Percentiles rank a stretch among this genome's conserved stretches.
These are phyloP conservation scores for Teleogryllus oceanicus DNA, from an alignment of 2,888 invertebrate genomes.

Conservation along the genomic window DNA sequence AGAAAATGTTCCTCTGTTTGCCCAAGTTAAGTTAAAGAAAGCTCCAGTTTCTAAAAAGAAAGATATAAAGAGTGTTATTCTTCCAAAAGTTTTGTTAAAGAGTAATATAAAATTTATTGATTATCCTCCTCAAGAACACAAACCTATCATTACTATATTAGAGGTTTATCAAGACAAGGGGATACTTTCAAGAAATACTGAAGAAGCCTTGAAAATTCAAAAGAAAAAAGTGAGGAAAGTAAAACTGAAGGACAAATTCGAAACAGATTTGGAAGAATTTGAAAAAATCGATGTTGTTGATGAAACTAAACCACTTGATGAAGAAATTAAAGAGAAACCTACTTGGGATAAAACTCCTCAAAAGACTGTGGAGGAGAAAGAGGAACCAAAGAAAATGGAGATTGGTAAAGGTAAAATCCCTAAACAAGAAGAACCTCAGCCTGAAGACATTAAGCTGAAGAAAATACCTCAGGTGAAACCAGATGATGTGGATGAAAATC, in stretches of 20 bases:
- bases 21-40: conserved; percentile 66
- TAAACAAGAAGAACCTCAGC: conserved; percentile 35
- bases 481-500: conserved; percentile 42
- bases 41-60: conserved; percentile 52
- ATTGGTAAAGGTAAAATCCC: conserved; percentile 43
- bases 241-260: conserved; percentile 1
- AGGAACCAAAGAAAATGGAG: conserved; percentile 30
- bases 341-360: conserved; percentile 37
- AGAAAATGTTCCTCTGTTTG: conserved; percentile 55
- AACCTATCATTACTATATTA: conserved; percentile 44
- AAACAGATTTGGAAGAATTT: conserved; percentile 21
- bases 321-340: conserved; percentile 26
- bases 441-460: conserved; percentile 52
- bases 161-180: conserved; percentile 59
- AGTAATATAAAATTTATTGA: conserved; percentile 62
- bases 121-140: conserved; percentile 47
- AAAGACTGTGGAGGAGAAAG: conserved; percentile 37
- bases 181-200: conserved; percentile 65
- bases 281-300: not conserved
- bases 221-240: conserved; percentile 30
- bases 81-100: conserved; percentile 67
- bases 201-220: conserved; percentile 62
- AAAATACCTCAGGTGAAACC: conserved; percentile 48
- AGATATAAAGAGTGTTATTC: conserved; percentile 46
- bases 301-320: conserved; percentile 27